phyloP scores from a whole-genome alignment of 2,113 vertebrate species.

The Clarias macrocephalus region DNA sequence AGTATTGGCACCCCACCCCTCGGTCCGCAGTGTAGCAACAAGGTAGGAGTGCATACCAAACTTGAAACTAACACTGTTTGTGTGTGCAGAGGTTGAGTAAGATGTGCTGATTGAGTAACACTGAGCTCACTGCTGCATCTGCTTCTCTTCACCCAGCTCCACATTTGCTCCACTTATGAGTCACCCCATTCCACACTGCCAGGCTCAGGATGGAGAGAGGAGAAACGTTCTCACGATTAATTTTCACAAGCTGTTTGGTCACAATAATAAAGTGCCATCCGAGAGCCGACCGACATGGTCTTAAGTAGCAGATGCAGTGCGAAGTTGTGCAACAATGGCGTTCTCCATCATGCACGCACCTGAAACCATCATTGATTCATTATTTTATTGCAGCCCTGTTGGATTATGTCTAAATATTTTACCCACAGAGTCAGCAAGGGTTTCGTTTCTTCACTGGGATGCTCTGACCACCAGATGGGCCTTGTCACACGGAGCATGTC shows the following conservation, averaged over 20 bases:
- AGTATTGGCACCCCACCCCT: background rate
- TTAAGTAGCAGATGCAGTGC: background rate
- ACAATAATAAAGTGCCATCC: background rate
- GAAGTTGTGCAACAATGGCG: background rate
- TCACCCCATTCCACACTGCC: background rate
- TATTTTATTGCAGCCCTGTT: background rate
- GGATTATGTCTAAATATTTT: background rate
- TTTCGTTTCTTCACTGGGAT: background rate
- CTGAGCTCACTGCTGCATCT: conserved; percentile 16
- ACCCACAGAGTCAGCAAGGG: background rate
- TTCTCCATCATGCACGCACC: background rate
- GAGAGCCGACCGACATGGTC: background rate
- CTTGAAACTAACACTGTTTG: background rate
- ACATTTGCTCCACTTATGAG: conserved; percentile 10
- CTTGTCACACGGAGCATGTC: background rate
- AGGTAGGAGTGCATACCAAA: background rate
- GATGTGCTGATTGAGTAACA: conserved; percentile 7
- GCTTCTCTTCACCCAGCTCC: conserved; percentile 17
- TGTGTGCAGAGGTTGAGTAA: background rate
- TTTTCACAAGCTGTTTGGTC: background rate
- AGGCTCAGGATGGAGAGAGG: conserved; percentile 13
- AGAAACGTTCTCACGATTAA: background rate
- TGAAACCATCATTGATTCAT: background rate
- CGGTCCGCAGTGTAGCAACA: background rate
- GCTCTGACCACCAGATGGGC: background rate